Evolutionary conservation across 1,140 invertebrate genomes (phyloP).

Genomic region (Campoletis sonorensis): DNA sequence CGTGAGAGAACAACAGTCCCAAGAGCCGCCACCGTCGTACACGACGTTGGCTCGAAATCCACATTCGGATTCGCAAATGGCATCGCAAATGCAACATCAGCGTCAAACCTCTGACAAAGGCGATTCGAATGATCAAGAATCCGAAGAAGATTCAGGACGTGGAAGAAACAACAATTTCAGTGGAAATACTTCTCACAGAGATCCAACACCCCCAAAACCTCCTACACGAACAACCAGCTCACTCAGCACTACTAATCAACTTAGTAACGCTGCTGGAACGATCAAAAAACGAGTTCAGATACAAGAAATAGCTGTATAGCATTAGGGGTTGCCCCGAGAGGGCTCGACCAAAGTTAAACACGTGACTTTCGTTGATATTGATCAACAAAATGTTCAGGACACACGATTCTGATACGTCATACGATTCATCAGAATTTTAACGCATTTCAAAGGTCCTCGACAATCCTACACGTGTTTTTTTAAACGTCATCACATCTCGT

Average conservation of each 20-base stretch:
- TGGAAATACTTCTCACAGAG: slow-evolving; percentile 56
- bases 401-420: slow-evolving; percentile 65
- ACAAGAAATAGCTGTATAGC: slow-evolving; percentile 82
- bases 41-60: slow-evolving; percentile 72
- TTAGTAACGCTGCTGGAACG: slow-evolving; percentile 65
- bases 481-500: background rate
- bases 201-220: slow-evolving; percentile 72
- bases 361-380: slow-evolving; percentile 71
- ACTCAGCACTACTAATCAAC: slow-evolving; percentile 61
- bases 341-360: slow-evolving; percentile 68
- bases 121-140: slow-evolving; percentile 52
- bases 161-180: slow-evolving; percentile 44
- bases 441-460: background rate
- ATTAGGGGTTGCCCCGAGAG: slow-evolving; percentile 76
- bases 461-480: background rate
- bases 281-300: slow-evolving; percentile 82
- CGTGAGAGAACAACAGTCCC: slow-evolving; percentile 59
- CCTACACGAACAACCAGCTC: slow-evolving; percentile 73
- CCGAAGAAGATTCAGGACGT: slow-evolving; percentile 50
- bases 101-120: background rate
- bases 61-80: slow-evolving; percentile 10
- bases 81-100: slow-evolving; percentile 13
- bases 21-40: slow-evolving; percentile 75
- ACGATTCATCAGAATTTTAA: slow-evolving; percentile 25
- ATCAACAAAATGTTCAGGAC: slow-evolving; percentile 66